phyloP scores from a whole-genome alignment of 1,140 invertebrate genomes.

The Asbolus verrucosus region DNA sequence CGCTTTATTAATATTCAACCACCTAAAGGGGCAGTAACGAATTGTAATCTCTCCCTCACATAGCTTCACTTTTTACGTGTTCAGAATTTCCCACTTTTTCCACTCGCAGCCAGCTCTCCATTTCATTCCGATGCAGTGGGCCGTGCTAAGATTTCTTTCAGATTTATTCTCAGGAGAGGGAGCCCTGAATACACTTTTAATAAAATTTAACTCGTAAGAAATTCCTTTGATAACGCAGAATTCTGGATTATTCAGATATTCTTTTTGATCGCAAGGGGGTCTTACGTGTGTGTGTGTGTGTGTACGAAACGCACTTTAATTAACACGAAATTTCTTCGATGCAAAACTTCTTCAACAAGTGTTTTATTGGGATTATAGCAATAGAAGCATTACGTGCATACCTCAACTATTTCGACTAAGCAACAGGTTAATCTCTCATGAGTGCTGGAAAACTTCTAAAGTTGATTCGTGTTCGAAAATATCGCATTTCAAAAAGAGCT shows the following conservation, averaged over 20 bases:
- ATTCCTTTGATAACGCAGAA: conserved; percentile 14
- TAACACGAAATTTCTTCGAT: no score
- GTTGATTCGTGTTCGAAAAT: no score
- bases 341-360: no score
- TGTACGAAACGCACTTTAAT: no score
- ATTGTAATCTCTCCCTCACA: conserved; percentile 36
- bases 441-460: no score
- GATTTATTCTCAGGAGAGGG: conserved; percentile 25
- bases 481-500: no score
- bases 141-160: conserved; percentile 23
- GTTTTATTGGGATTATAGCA: no score
- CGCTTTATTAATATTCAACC: conserved; percentile 27
- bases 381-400: no score
- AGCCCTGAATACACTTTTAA: conserved; percentile 28
- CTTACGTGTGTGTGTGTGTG: no score
- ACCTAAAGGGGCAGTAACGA: conserved; percentile 28
- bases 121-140: conserved; percentile 34
- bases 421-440: no score
- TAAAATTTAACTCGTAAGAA: conserved; percentile 21
- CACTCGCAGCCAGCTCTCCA: conserved; percentile 24
- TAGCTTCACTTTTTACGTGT: conserved; percentile 30
- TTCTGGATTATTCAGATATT: conserved; percentile 18
- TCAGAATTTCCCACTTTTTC: conserved; percentile 28
- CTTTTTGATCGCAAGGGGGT: no score
- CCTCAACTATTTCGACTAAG: no score